phyloP scores from a whole-genome alignment of 2,888 invertebrate species.

The Caenorhabditis sulstoni region DNA sequence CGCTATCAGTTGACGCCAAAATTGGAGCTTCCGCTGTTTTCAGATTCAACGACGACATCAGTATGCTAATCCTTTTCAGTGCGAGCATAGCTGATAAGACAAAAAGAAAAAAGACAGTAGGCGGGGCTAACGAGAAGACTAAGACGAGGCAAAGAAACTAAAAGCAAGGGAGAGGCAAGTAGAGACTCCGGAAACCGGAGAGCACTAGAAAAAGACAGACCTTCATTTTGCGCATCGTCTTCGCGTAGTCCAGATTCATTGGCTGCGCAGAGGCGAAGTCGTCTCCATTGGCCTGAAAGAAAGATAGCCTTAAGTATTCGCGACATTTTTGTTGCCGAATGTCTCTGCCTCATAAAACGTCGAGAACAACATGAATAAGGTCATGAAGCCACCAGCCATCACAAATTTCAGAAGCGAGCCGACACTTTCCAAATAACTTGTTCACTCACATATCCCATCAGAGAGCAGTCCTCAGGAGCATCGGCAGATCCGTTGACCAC shows the following conservation, averaged over 20 bases:
- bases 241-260: constrained; percentile 56
- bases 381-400: not conserved
- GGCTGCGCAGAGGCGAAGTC: constrained; percentile 32
- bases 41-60: not conserved
- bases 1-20: constrained; percentile 1
- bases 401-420: not conserved
- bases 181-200: constrained; percentile 9
- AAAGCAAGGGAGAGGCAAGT: not conserved
- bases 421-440: not conserved
- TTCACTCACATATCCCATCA: constrained; percentile 28
- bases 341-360: not conserved
- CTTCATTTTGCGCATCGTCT: constrained; percentile 55
- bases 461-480: constrained; percentile 39
- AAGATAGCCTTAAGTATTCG: not conserved
- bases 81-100: not conserved
- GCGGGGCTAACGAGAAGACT: not conserved
- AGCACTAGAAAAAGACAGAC: constrained; percentile 24
- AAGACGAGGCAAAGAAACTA: not conserved
- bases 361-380: not conserved
- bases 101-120: not conserved
- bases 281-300: constrained; percentile 17
- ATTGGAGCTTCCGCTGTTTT: constrained; percentile 3
- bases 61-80: not conserved
- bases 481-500: constrained; percentile 68
- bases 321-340: not conserved